Conservation (phyloP, 64 coral and sea anemone species). For the Catalaphyllia jardinei region DNA sequence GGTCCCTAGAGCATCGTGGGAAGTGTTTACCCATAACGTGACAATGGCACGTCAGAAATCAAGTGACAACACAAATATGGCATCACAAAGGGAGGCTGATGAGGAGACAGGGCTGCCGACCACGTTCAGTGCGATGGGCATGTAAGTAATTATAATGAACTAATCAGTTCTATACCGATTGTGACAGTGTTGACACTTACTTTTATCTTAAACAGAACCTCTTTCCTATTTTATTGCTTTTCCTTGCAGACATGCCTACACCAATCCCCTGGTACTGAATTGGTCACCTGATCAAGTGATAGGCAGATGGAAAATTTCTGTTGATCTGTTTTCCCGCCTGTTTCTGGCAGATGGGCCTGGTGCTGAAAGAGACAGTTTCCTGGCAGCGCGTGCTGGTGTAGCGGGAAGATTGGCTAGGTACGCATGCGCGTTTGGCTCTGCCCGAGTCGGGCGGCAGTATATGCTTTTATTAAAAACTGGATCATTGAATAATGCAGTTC, state of each 20-base stretch:
- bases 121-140: slow-evolving; percentile 21
- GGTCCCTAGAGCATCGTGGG: slow-evolving; percentile 88
- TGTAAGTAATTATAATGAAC: slow-evolving; percentile 19
- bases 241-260: slow-evolving; percentile 41
- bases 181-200: no score
- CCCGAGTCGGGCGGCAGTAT: no score
- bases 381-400: slow-evolving; percentile 85
- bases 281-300: slow-evolving; percentile 80
- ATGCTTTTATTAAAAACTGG: neutral
- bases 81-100: slow-evolving; percentile 22
- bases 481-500: neutral
- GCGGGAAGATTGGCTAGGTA: slow-evolving; percentile 86
- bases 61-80: slow-evolving; percentile 27
- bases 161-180: no score
- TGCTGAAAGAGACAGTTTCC: slow-evolving; percentile 87
- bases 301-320: slow-evolving; percentile 79
- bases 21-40: slow-evolving; percentile 74
- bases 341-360: slow-evolving; percentile 93
- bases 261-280: slow-evolving; percentile 45
- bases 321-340: slow-evolving; percentile 88
- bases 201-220: neutral
- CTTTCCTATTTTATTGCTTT: neutral
- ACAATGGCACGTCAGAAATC: slow-evolving; percentile 42
- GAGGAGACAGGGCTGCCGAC: slow-evolving; percentile 48
- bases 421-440: neutral